These are phyloP conservation scores for Balaenoptera acutorostrata DNA, from an alignment of 2,113 vertebrate genomes.

Conservation along the genomic window DNA sequence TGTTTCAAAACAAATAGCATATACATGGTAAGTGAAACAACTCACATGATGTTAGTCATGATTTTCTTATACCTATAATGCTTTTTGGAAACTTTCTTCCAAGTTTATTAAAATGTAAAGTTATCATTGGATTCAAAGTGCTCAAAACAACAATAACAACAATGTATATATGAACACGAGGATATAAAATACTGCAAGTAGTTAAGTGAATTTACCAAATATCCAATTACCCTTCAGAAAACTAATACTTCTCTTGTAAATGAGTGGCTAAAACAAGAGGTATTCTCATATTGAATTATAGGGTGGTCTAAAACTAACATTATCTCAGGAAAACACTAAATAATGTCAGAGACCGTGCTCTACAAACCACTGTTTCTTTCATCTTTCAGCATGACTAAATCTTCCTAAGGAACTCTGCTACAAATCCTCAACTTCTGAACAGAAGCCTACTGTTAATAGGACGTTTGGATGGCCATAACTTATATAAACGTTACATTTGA, in stretches of 20 bases:
- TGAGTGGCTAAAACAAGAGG: neutral
- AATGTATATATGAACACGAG: neutral
- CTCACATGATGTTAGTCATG: neutral
- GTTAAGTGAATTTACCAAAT: slow-evolving; percentile 6
- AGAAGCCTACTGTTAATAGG: neutral
- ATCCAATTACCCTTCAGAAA: slow-evolving; percentile 9
- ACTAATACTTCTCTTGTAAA: neutral
- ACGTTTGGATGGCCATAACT: neutral
- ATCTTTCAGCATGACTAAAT: neutral
- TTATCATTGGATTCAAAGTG: neutral
- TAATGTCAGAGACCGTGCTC: neutral
- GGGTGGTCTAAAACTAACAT: neutral
- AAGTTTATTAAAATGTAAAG: neutral
- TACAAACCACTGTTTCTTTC: slow-evolving; percentile 23
- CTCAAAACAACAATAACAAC: neutral
- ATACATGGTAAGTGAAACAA: neutral
- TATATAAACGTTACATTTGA: neutral
- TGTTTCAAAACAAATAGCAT: slow-evolving; percentile 28
- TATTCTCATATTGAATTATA: neutral
- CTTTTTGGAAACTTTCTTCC: neutral
- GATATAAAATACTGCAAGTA: neutral
- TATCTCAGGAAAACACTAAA: neutral
- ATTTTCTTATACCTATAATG: neutral
- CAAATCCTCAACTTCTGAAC: neutral
- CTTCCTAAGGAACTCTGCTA: slow-evolving; percentile 28